These are phyloP conservation scores for Oncorhynchus clarkii DNA, from an alignment of 2,113 vertebrate species.

Conservation along the genomic window DNA sequence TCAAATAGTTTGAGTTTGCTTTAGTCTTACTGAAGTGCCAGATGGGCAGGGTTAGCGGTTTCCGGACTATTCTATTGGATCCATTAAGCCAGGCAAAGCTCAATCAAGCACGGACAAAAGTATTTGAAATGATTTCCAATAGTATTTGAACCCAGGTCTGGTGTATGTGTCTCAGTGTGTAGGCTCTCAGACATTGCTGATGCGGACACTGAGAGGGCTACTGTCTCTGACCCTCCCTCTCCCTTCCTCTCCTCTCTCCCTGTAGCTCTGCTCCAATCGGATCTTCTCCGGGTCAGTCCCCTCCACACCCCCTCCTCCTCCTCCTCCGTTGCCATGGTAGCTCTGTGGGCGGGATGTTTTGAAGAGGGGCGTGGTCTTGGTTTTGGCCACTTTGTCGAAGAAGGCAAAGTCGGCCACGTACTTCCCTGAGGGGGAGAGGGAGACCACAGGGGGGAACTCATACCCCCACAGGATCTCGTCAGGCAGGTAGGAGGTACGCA, in stretches of 20 bases:
- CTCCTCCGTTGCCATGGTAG: slow-evolving; percentile 46
- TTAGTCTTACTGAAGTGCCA: not conserved
- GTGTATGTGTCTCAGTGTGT: no score
- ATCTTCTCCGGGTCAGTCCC: slow-evolving; percentile 75
- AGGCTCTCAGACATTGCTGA: slow-evolving; percentile 77
- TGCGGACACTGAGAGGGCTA: slow-evolving; percentile 74
- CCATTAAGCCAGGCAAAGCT: no score
- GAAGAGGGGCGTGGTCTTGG: slow-evolving; percentile 43
- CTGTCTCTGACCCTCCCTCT: slow-evolving; percentile 63
- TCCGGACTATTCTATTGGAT: no score
- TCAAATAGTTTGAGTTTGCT: not conserved
- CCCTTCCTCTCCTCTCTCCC: slow-evolving; percentile 39
- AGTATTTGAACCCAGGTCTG: no score
- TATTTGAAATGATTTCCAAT: no score
- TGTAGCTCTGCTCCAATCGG: slow-evolving; percentile 77
- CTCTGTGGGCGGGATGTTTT: slow-evolving; percentile 54
- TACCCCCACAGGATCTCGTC: slow-evolving; percentile 90
- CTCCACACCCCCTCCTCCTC: slow-evolving; percentile 49
- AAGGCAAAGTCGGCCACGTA: slow-evolving; percentile 85
- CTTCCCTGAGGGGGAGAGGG: slow-evolving; percentile 82
- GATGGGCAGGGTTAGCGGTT: not conserved
- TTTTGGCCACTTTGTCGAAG: slow-evolving; percentile 81
- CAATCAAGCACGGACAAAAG: no score
- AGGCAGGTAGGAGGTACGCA: slow-evolving; percentile 85
- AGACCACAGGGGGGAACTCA: slow-evolving; percentile 83